Percentiles rank a stretch among this genome's conserved stretches.
Evolutionary conservation across 2,113 vertebrate species (phyloP).

Genomic region (Tautogolabrus adspersus): DNA sequence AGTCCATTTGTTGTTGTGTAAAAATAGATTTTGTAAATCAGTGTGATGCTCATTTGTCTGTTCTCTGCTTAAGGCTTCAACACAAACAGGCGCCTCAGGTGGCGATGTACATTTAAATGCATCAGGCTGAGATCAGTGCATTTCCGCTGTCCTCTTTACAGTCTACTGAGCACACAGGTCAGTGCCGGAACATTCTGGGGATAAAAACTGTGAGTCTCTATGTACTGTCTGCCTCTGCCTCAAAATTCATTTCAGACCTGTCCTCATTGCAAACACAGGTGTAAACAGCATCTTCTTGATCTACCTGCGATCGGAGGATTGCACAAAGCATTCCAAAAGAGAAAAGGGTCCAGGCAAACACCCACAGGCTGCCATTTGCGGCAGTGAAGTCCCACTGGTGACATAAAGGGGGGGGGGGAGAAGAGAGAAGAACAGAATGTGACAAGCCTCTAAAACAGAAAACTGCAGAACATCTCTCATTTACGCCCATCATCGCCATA

Average conservation of each 20-base stretch:
- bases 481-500: constrained; percentile 34
- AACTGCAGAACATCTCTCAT: constrained; percentile 47
- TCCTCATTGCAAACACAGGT: constrained; percentile 21
- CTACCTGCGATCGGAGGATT: constrained; percentile 83
- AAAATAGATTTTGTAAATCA: constrained; percentile 30
- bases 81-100: constrained; percentile 11
- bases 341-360: constrained; percentile 71
- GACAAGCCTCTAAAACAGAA: constrained; percentile 47
- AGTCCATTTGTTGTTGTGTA: not conserved
- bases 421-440: constrained; percentile 28
- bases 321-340: constrained; percentile 82
- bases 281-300: constrained; percentile 26
- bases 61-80: constrained; percentile 19
- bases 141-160: constrained; percentile 45
- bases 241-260: constrained; percentile 25
- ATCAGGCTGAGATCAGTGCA: constrained; percentile 40
- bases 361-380: constrained; percentile 75
- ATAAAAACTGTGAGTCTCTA: constrained; percentile 35
- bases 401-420: not conserved
- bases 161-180: constrained; percentile 52
- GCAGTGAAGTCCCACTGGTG: constrained; percentile 86
- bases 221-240: constrained; percentile 18
- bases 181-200: constrained; percentile 11
- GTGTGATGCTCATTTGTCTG: constrained; percentile 6
- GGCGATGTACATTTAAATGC: constrained; percentile 24